Conservation (phyloP, 2,797 vertebrate genomes). For the Eutrigla gurnardus region DNA sequence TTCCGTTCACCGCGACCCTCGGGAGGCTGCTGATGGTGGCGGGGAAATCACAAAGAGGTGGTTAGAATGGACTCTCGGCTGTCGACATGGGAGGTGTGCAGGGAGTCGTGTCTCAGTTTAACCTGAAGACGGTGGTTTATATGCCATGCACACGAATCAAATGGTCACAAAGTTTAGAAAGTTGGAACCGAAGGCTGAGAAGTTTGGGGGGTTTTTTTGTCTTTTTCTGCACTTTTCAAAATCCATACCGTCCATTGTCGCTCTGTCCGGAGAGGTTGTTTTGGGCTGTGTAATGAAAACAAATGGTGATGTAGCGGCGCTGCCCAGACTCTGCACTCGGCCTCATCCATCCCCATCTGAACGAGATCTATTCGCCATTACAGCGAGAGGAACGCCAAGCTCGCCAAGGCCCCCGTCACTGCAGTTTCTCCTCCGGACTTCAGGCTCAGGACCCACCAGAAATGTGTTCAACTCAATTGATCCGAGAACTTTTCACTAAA, state of each 20-base stretch:
- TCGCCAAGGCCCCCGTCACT: slow-evolving; percentile 17
- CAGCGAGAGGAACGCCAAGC: slow-evolving; percentile 13
- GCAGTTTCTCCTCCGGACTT: not conserved
- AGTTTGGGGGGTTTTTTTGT: not conserved
- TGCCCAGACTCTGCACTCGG: slow-evolving; percentile 25
- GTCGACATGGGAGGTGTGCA: slow-evolving; percentile 11
- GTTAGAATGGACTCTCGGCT: slow-evolving; percentile 32
- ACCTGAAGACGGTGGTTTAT: not conserved
- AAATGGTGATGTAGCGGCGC: slow-evolving; percentile 60
- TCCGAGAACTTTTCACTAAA: not conserved
- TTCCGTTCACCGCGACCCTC: slow-evolving; percentile 15
- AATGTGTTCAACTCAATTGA: slow-evolving; percentile 10
- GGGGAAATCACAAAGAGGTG: slow-evolving; percentile 32
- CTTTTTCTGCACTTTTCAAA: slow-evolving; percentile 3
- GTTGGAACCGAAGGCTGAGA: not conserved
- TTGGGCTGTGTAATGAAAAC: slow-evolving; percentile 73
- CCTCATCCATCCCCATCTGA: slow-evolving; percentile 72
- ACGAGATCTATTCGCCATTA: slow-evolving; percentile 49
- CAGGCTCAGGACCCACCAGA: not conserved
- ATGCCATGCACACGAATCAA: not conserved
- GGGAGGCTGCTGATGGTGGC: slow-evolving; percentile 35
- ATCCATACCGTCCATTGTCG: slow-evolving; percentile 28
- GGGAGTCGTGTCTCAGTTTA: not conserved
- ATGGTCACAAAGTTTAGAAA: not conserved
- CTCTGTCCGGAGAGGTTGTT: slow-evolving; percentile 26